These are phyloP conservation scores for Oasisia sp. DNA, from an alignment of 2,888 invertebrate genomes.

Conservation along the genomic window DNA sequence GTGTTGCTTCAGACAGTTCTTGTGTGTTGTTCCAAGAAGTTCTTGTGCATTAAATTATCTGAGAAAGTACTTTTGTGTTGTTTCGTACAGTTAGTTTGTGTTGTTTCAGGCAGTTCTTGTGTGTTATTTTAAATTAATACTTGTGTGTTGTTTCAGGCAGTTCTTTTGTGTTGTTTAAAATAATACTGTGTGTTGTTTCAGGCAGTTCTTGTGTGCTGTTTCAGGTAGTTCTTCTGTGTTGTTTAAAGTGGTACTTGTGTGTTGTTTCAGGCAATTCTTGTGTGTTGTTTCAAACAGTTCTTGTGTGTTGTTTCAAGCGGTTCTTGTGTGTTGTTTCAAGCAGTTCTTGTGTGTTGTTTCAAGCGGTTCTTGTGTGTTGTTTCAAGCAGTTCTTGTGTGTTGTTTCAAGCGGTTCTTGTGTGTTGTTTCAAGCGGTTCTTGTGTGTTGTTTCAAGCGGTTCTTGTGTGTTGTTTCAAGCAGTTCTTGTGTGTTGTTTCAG, in stretches of 20 bases:
- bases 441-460: slow-evolving; percentile 29
- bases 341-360: not conserved
- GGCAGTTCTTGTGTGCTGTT: not conserved
- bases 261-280: no score
- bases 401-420: not conserved
- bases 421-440: not conserved
- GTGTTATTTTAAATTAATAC: not conserved
- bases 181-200: no score
- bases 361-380: not conserved
- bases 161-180: not conserved
- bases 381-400: not conserved
- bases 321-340: no score
- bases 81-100: not conserved
- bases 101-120: not conserved
- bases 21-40: not conserved
- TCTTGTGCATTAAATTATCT: no score
- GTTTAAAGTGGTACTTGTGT: not conserved
- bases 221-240: no score
- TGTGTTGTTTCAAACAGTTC: no score
- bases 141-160: not conserved
- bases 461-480: not conserved
- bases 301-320: not conserved
- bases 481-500: slow-evolving; percentile 29
- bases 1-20: not conserved
- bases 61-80: not conserved